Percentiles rank a stretch among this genome's conserved stretches.
Conservation (phyloP, 2,888 invertebrate genomes). For the Apodemia duryi region DNA sequence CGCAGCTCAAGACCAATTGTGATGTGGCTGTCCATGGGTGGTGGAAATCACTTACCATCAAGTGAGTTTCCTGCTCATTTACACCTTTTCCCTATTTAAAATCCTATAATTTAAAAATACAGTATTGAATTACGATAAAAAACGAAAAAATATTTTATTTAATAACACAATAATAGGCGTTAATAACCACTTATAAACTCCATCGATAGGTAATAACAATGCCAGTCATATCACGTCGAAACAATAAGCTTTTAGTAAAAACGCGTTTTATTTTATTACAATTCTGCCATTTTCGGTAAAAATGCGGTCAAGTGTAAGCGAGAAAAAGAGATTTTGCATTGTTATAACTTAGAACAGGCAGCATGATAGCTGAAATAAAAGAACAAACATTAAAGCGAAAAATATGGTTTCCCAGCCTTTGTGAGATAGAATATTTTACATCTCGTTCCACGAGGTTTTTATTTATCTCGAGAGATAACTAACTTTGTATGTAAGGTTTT, state of each 20-base stretch:
- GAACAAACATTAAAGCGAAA: slow-evolving; percentile 8
- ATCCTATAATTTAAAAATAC: too few species aligned
- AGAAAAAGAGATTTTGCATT: slow-evolving; percentile 1
- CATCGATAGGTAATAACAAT: neutral
- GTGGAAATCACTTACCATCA: too few species aligned
- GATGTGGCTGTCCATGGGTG: too few species aligned
- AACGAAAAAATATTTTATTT: neutral
- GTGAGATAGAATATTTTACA: slow-evolving; percentile 2
- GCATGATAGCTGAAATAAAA: slow-evolving; percentile 11
- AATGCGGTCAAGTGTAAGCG: slow-evolving; percentile 6
- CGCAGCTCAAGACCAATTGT: too few species aligned
- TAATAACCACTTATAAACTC: neutral
- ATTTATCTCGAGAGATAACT: neutral
- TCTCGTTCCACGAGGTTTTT: neutral
- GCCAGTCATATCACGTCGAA: neutral
- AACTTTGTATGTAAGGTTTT: neutral
- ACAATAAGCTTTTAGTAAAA: slow-evolving; percentile 1
- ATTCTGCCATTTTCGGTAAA: slow-evolving; percentile 3
- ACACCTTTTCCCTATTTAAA: too few species aligned
- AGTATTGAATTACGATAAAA: too few species aligned
- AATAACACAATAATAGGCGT: neutral
- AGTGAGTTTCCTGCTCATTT: too few species aligned
- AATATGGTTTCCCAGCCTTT: slow-evolving; percentile 7
- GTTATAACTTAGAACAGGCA: slow-evolving; percentile 11
- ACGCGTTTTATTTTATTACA: neutral